These are phyloP conservation scores for Ridgeia piscesae DNA, from an alignment of 1,140 invertebrate species.

Conservation along the genomic window DNA sequence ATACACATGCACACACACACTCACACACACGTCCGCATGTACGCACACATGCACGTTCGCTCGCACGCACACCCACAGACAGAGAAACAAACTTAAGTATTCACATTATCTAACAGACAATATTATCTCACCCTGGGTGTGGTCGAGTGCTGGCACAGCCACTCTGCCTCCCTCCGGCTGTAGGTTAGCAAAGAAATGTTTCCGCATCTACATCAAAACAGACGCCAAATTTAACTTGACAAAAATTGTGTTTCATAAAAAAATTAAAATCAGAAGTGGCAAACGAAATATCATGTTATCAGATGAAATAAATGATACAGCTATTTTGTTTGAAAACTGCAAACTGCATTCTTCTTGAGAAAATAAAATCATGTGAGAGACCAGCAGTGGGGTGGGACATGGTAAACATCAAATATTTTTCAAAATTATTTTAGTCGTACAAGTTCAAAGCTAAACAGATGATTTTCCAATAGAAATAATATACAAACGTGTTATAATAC, in stretches of 20 bases:
- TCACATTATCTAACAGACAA: neutral
- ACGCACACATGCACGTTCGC: too few species aligned
- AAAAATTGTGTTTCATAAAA: neutral
- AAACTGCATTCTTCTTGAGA: too few species aligned
- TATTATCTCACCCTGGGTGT: slow-evolving; percentile 47
- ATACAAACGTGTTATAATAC: slow-evolving; percentile 29
- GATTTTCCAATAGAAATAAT: neutral
- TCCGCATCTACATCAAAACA: slow-evolving; percentile 41
- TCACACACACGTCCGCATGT: neutral
- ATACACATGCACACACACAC: neutral
- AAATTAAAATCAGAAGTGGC: neutral
- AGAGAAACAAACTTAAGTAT: too few species aligned
- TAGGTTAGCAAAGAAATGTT: slow-evolving; percentile 45
- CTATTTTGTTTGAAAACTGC: neutral
- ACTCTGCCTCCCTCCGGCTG: slow-evolving; percentile 46
- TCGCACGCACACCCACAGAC: too few species aligned
- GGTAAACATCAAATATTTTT: too few species aligned
- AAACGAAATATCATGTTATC: neutral
- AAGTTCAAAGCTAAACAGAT: neutral
- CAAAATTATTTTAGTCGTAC: too few species aligned
- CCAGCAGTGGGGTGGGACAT: too few species aligned
- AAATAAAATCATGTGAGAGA: too few species aligned
- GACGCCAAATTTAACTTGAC: neutral
- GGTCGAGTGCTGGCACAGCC: slow-evolving; percentile 53
- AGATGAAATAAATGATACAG: neutral